A percentile compares a stretch with the other conserved stretches of the same genome.
Evolutionary conservation across 1,140 invertebrate genomes (phyloP).

Genomic region (Diuraphis noxia): DNA sequence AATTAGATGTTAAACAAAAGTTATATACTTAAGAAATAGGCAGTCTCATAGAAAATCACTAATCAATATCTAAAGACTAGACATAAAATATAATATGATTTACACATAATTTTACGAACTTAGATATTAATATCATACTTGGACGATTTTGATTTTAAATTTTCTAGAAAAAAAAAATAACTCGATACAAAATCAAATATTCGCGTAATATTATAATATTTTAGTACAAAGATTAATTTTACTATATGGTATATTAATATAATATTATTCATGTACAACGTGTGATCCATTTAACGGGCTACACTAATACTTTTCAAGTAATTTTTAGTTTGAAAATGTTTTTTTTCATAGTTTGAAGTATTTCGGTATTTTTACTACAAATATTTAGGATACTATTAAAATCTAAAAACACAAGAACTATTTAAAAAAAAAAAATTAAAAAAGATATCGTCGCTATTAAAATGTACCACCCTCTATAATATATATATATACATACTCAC

Average conservation of each 20-base stretch:
- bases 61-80: slow-evolving; percentile 36
- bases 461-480: background rate
- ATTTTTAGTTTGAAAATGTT: background rate
- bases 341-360: background rate
- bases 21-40: slow-evolving; percentile 46
- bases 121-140: slow-evolving; percentile 22
- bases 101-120: background rate
- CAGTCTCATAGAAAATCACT: slow-evolving; percentile 53
- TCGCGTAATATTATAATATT: background rate
- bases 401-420: background rate
- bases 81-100: background rate
- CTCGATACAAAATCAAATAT: background rate
- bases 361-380: background rate
- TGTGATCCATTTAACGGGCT: background rate
- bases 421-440: background rate
- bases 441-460: background rate
- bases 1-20: slow-evolving; percentile 21
- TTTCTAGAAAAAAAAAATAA: slow-evolving; percentile 12
- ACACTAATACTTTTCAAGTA: background rate
- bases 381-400: background rate
- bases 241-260: no score
- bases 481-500: background rate
- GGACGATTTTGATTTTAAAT: background rate
- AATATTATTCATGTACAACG: background rate
- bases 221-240: background rate